Evolutionary conservation across 2,888 invertebrate genomes (phyloP), one percentile per base, ranked within the genome.

Genomic region (Capitulum mitella): DNA sequence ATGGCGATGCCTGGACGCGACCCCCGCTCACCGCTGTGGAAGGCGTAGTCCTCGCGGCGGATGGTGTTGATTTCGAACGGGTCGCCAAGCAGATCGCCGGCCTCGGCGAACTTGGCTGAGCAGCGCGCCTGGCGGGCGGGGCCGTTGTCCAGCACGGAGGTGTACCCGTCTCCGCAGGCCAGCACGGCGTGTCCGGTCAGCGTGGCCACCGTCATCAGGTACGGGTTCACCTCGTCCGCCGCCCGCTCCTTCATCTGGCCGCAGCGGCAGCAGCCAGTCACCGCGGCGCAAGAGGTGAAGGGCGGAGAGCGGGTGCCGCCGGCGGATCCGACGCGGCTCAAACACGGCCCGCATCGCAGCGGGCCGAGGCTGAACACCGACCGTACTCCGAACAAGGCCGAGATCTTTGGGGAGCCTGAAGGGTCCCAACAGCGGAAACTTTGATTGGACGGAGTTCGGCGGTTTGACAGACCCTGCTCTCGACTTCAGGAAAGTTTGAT

Each of bases 181-280:
- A 92, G 85, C 82, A 87, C 87, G 76, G 94, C 94, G 86, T 95
- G 95, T 0, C 94, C 94, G 14, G 96, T 96, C 80, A 97, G 88
- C 26, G 97, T 97, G 77, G 96, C 96, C 83, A 97, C 89, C 12
- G 95, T 96, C 86, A 94, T 94, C 79, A 98, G 86, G 86, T 94
- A 93, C 16, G 96, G 93, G 86, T 92, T 91, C 14, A 90, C 88
- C 81, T 82, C 79, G 1, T 78, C 80, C 26, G 89, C 83, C 10
- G 94, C 95, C 84, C 90, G 87, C 85, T 91, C 91, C 85, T 89
- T 91, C 86, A 91, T 88, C 88, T 90, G 61, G n/a, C n/a, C n/a
- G n/a, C n/a, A n/a, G n/a, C n/a, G n/a, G n/a, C n/a, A n/a, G n/a
- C n/a, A n/a, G n/a, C n/a, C n/a, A n/a, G n/a, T n/a, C n/a, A n/a